Conservation (phyloP, 2,888 invertebrate species). For the Agonum fuliginosum region DNA sequence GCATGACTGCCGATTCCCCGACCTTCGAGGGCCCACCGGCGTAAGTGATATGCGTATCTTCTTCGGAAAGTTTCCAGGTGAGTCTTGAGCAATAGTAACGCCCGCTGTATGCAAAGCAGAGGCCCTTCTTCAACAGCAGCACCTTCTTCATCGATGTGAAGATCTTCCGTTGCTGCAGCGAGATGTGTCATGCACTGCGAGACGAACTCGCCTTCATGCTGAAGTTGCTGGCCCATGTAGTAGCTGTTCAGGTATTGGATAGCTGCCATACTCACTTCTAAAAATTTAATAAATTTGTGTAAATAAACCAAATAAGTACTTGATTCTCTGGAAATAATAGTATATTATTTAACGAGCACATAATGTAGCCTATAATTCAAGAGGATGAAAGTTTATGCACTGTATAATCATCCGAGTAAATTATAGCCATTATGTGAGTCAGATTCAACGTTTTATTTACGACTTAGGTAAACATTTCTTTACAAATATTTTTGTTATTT, state of each 20-base stretch:
- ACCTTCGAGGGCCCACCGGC: slow-evolving; percentile 92
- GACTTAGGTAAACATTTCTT: too few species aligned
- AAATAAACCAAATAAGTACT: too few species aligned
- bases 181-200: slow-evolving; percentile 95
- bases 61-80: slow-evolving; percentile 94
- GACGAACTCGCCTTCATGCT: slow-evolving; percentile 94
- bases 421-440: too few species aligned
- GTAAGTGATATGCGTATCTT: slow-evolving; percentile 91
- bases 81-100: slow-evolving; percentile 89
- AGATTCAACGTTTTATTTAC: too few species aligned
- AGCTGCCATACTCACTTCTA: slow-evolving; percentile 94
- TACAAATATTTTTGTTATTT: too few species aligned
- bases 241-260: slow-evolving; percentile 95
- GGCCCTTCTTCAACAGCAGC: slow-evolving; percentile 84
- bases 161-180: slow-evolving; percentile 86
- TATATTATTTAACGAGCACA: too few species aligned
- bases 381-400: too few species aligned
- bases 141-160: slow-evolving; percentile 72
- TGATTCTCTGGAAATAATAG: too few species aligned
- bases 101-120: slow-evolving; percentile 92
- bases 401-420: too few species aligned
- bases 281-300: slow-evolving; percentile 61
- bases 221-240: slow-evolving; percentile 93
- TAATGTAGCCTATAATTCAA: too few species aligned
- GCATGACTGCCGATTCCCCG: slow-evolving; percentile 87